Evolutionary conservation across 2,113 vertebrate species (phyloP), one percentile per base, ranked within the genome.

Genomic region (Cyanoramphus novaezelandiae): DNA sequence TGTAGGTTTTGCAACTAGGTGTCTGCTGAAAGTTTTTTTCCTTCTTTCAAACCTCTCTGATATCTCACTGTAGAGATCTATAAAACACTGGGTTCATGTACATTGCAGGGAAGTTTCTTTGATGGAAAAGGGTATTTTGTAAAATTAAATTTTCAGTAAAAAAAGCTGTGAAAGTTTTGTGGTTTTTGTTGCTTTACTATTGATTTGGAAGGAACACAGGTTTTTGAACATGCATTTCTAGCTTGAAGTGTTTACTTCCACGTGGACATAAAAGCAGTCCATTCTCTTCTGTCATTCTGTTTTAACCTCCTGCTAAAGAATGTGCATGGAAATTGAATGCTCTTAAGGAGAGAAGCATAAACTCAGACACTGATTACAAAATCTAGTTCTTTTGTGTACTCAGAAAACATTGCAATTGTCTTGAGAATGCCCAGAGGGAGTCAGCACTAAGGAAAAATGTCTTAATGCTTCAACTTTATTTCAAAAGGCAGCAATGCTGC

Each of bases 61-160:
- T 95, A 71, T 94, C 86, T 86, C 88, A 71, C 89, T 98, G 67
- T 96, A 93, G 94, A 96, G 93, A 82, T 97, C 95, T 93, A 64
- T 85, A 93, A 91, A 95, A 94, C 39, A 35, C 95, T 74, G 69
- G 75, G 68, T 97, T 89, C 90, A 29, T 82, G 90, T 96, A 92
- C 87, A 94, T 96, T 93, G 70, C 88, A 94, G 96, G 95, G 92
- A 97, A 91, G 95, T 95, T 95, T 96, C 97, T 98, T 97, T 97
- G 96, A 96, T 97, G 95, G 96, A 97, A 97, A 97, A 97, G 82
- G 91, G 94, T 97, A 97, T 98, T 98, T 98, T 98, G 97, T 98
- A 98, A 98, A 97, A 98, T 95, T 69, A 95, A 97, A 98, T 98
- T 98, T 97, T 96, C 75, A 97, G 97, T 97, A 98, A 98, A 97